Conservation (phyloP, 2,113 vertebrate genomes). For the Ia io region DNA sequence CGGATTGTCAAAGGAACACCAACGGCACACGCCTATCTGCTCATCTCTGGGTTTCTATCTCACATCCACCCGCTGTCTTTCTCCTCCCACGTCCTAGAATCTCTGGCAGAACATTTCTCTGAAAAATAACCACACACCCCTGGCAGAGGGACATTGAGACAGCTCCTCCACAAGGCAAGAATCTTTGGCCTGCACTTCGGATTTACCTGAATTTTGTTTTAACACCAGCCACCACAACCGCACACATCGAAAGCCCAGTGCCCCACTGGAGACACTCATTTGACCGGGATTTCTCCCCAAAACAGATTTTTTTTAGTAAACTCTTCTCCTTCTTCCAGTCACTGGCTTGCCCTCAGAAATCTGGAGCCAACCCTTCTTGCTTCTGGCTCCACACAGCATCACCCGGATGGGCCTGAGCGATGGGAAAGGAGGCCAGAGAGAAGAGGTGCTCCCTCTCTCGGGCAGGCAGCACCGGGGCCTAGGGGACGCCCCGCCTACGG, state of each 20-base stretch:
- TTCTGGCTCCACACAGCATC: background rate
- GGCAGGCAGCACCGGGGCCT: background rate
- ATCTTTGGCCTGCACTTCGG: background rate
- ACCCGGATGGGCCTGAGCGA: background rate
- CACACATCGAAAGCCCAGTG: background rate
- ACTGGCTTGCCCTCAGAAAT: background rate
- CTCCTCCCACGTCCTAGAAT: background rate
- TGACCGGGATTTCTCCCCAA: background rate
- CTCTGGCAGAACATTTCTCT: background rate
- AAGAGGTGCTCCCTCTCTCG: background rate
- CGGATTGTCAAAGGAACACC: rapidly evolving
- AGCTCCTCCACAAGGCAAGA: background rate
- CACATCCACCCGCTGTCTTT: background rate
- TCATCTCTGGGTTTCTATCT: background rate
- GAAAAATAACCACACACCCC: background rate
- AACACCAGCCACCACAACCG: background rate
- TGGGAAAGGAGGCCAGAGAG: background rate
- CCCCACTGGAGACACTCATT: background rate
- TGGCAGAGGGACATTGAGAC: background rate
- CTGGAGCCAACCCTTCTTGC: background rate
- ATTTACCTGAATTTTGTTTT: slow-evolving; percentile 4
- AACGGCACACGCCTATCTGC: background rate
- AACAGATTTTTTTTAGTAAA: slow-evolving; percentile 27
- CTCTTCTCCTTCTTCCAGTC: background rate
- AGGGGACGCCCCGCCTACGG: rapidly evolving